Base-by-base conservation (phyloP, 2,797 vertebrate species). In the Gobio occitaniae region DNA sequence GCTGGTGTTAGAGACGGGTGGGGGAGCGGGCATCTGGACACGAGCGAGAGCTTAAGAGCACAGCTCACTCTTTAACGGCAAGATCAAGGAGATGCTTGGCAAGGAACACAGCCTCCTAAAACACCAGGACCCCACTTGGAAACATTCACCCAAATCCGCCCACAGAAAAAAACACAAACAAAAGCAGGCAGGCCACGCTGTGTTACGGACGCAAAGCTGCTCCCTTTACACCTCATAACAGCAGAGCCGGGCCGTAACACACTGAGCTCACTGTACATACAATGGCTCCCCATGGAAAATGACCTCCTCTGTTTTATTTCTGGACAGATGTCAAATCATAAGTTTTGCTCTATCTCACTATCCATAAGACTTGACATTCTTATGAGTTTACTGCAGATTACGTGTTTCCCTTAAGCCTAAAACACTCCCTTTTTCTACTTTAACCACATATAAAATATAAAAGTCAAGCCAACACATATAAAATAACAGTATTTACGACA, bases 61-160 rank as follows among this genome's bases (percentile, higher is more conserved):
- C 81, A 82, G 80, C 71, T 84, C 71, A 50, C 38, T 69, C 77
- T 88, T 90, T 90, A 89, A 87, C 68, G 52, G 81, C 29, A 21
- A 88, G 87, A 88, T 90, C 85, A 90, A 88, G 83, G 75, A 88
- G 76, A 89, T 88, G 82, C 84, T 88, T 87, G 86, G 89, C 88
- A 88, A 79, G 52, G 36, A 84, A 63, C 77, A 25, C 70, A 86
- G 70, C 84, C 87, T 88, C 75, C 84, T 89, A 84, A 90, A 90
- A 88, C 86, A 86, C 86, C 78, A 90, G 82, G 83, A 89, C 78
- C 78, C 70, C 84, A 87, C 81, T 86, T 87, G 87, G 81, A 88
- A 89, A 75, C 80, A 80, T 59, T 88, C 41, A 61, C 82, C 59
- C 76, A 86, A 88, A 85, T 86, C 77, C 82, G 80, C 59, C 71